Percentiles rank a stretch among this genome's conserved stretches.
Evolutionary conservation across 2,888 invertebrate genomes (phyloP).

Genomic region (Scaptomyza parva): DNA sequence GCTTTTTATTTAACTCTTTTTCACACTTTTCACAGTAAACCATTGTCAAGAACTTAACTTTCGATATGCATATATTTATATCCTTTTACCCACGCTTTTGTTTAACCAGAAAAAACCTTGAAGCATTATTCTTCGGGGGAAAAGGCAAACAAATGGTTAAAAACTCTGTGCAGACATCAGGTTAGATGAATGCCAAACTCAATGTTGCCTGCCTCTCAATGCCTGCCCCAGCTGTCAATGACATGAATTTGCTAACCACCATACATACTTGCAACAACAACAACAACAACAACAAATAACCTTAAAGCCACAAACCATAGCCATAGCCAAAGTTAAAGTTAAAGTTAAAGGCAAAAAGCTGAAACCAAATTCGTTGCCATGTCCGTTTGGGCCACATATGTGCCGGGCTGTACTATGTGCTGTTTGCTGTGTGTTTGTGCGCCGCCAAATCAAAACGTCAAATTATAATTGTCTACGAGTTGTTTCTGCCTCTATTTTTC

Average conservation of each 20-base stretch:
- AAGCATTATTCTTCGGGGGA: conserved; percentile 37
- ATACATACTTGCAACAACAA: conserved; percentile 14
- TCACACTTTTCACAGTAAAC: no score
- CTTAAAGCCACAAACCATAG: conserved; percentile 44
- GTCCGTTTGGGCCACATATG: conserved; percentile 62
- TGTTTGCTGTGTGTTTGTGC: no score
- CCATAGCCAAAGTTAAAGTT: conserved; percentile 31
- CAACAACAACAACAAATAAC: conserved; percentile 13
- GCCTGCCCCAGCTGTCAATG: conserved; percentile 70
- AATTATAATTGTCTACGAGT: conserved; percentile 78
- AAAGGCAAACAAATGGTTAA: conserved; percentile 63
- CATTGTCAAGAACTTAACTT: neutral
- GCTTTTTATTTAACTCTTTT: no score
- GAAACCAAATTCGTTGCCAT: conserved; percentile 34
- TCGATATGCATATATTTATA: neutral
- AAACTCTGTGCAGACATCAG: no score
- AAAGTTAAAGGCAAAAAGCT: conserved; percentile 22
- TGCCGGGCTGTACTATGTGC: no score
- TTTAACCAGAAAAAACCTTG: conserved; percentile 45
- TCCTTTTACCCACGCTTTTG: conserved; percentile 26
- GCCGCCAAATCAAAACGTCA: conserved; percentile 80
- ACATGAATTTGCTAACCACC: conserved; percentile 68
- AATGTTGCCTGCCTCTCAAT: conserved; percentile 33
- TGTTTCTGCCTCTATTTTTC: conserved; percentile 43
- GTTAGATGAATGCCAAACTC: conserved; percentile 39